Evolutionary conservation across 64 coral and sea anemone species (phyloP).

Genomic region (Trachythela sp.): DNA sequence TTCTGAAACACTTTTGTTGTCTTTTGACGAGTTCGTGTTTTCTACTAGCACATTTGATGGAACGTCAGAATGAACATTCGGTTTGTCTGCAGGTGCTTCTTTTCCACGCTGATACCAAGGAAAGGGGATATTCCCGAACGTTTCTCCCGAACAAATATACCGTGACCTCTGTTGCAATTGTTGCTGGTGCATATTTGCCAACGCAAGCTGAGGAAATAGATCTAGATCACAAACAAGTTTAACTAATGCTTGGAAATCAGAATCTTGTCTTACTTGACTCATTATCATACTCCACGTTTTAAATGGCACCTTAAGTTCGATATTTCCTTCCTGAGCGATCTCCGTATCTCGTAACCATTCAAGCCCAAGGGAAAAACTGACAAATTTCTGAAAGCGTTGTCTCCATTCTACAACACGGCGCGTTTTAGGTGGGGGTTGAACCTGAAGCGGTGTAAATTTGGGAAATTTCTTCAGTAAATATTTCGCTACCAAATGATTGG

Average conservation of each 20-base stretch:
- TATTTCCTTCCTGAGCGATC: background rate
- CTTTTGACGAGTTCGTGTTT: no score
- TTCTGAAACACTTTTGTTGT: no score
- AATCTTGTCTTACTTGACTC: conserved; percentile 15
- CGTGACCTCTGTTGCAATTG: conserved; percentile 56
- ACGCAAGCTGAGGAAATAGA: conserved; percentile 62
- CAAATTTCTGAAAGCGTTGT: conserved; percentile 27
- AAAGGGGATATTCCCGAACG: background rate
- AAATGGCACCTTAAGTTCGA: background rate
- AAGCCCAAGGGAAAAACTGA: conserved; percentile 36
- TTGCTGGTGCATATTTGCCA: conserved; percentile 32
- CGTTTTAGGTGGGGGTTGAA: conserved; percentile 66
- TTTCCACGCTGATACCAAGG: background rate
- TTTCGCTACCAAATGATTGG: conserved; percentile 66
- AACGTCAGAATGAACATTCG: no score
- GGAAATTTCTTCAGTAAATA: conserved; percentile 16
- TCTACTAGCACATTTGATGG: no score
- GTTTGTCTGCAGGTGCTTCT: no score
- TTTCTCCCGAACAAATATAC: conserved; percentile 48
- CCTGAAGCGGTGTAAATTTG: conserved; percentile 27
- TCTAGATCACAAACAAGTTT: conserved; percentile 54
- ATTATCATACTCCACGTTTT: conserved; percentile 38
- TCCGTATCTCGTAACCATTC: background rate
- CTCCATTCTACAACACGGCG: conserved; percentile 73
- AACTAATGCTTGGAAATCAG: conserved; percentile 22